Evolutionary conservation across 1,140 invertebrate species (phyloP).

Genomic region (Trinorchestia longiramus): DNA sequence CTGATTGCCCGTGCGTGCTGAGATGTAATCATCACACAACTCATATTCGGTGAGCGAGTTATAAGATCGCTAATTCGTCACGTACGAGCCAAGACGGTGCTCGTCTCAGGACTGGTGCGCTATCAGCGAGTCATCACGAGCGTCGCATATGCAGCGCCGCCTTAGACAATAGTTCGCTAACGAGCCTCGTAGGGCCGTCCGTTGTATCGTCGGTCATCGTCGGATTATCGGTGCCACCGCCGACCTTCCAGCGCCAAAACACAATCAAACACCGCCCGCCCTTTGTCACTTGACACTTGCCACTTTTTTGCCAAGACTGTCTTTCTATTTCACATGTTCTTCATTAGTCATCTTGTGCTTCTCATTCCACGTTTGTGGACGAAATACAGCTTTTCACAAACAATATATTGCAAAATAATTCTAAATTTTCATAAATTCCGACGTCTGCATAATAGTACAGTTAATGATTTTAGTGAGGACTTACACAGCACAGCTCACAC

Average conservation of each 20-base stretch:
- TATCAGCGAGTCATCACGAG: slow-evolving; percentile 17
- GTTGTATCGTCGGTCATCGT: slow-evolving; percentile 22
- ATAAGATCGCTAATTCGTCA: neutral
- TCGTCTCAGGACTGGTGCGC: neutral
- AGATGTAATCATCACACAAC: neutral
- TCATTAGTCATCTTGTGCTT: neutral
- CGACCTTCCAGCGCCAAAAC: slow-evolving; percentile 13
- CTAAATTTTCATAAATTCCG: neutral
- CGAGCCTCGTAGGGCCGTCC: slow-evolving; percentile 11
- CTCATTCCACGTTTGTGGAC: neutral
- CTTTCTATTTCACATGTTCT: slow-evolving; percentile 18
- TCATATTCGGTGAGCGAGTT: neutral
- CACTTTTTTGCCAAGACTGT: neutral
- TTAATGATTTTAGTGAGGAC: neutral
- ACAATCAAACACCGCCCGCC: slow-evolving; percentile 12
- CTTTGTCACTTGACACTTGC: slow-evolving; percentile 24
- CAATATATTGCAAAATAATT: neutral
- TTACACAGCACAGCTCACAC: no score
- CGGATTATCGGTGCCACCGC: slow-evolving; percentile 27
- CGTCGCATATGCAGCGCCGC: neutral
- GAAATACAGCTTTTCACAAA: neutral
- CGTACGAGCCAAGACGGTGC: neutral
- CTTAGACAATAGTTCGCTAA: slow-evolving; percentile 9
- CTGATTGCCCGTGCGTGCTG: neutral
- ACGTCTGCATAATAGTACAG: neutral